Percentiles rank a stretch among this genome's conserved stretches.
Conservation (phyloP, 2,797 vertebrate genomes). For the Hybognathus amarus region DNA sequence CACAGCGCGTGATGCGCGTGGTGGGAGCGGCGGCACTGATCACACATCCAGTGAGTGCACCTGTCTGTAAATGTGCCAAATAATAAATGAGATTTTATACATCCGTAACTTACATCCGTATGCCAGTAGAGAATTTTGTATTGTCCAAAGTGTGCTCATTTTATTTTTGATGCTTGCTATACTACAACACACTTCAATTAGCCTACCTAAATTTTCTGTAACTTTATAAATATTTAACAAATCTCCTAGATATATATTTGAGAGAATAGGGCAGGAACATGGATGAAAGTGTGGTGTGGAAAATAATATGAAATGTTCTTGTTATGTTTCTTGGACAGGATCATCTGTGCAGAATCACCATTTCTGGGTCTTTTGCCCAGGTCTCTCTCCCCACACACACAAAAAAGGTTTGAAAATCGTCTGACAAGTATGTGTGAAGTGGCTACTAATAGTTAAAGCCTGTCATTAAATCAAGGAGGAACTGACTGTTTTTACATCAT, state of each 20-base stretch:
- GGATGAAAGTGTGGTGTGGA: neutral
- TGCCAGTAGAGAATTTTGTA: neutral
- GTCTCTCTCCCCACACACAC: too few species aligned
- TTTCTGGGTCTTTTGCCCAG: too few species aligned
- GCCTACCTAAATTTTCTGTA: neutral
- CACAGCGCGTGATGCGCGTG: too few species aligned
- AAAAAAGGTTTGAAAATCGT: neutral
- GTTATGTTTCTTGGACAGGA: neutral
- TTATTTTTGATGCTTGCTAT: neutral
- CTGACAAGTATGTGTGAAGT: neutral
- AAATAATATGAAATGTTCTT: slow-evolving; percentile 7
- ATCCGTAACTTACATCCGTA: neutral
- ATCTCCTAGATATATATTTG: neutral
- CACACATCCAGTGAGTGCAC: slow-evolving; percentile 40
- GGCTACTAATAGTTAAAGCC: slow-evolving; percentile 38
- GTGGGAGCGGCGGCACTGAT: too few species aligned
- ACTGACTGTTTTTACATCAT: neutral
- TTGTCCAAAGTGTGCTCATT: neutral
- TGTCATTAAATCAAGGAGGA: neutral
- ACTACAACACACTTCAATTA: neutral
- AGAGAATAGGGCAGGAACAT: neutral
- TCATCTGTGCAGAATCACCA: neutral
- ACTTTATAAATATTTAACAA: neutral
- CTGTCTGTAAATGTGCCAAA: neutral
- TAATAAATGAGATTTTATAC: neutral